Percentiles rank a stretch among this genome's conserved stretches.
Evolutionary conservation across 1,140 invertebrate species (phyloP).

Genomic region (Akabosia matsudoensis): DNA sequence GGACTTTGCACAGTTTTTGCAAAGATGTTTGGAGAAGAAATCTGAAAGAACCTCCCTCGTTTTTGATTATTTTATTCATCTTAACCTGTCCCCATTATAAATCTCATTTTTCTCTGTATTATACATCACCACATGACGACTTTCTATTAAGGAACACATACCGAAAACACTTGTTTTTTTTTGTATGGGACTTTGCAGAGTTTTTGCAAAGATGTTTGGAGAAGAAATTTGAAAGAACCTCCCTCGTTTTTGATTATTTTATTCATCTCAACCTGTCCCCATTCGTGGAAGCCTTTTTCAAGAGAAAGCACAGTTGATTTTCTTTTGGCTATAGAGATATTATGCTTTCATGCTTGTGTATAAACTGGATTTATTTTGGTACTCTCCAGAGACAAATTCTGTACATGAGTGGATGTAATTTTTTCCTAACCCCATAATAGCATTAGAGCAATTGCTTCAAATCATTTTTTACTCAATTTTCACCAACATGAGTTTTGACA

Average conservation of each 20-base stretch:
- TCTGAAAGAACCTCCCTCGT: background rate
- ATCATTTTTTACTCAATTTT: constrained; percentile 14
- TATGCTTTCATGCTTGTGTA: background rate
- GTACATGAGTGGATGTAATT: constrained; percentile 4
- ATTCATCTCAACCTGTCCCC: too few species aligned
- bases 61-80: background rate
- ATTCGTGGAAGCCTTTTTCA: too few species aligned
- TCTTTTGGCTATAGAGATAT: too few species aligned
- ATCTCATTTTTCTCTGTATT: constrained; percentile 8
- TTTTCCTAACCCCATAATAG: constrained; percentile 15
- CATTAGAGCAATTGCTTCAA: constrained; percentile 4
- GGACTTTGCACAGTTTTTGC: background rate
- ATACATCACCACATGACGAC: background rate
- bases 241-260: background rate
- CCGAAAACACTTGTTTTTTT: too few species aligned
- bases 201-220: background rate
- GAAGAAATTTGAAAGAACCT: background rate
- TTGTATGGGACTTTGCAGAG: background rate
- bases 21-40: background rate
- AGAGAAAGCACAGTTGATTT: too few species aligned
- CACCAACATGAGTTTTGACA: background rate
- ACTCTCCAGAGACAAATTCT: background rate
- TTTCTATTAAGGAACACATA: background rate
- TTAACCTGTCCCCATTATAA: too few species aligned
- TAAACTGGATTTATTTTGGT: background rate